Evolutionary conservation across 2,797 vertebrate genomes (phyloP).

Genomic region (Diplodus sargus): DNA sequence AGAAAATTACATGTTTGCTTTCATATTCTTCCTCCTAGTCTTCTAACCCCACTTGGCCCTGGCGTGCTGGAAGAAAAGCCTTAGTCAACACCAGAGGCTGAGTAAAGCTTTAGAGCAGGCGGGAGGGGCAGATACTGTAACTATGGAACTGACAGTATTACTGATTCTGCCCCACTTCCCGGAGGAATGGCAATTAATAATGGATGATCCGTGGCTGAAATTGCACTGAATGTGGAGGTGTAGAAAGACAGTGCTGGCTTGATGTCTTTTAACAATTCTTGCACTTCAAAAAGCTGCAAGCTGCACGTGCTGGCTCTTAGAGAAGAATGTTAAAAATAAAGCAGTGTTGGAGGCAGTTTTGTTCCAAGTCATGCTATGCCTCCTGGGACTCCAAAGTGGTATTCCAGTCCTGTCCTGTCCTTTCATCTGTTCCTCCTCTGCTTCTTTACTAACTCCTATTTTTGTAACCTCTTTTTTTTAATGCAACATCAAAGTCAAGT

Average conservation of each 20-base stretch:
- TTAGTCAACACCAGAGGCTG: slow-evolving; percentile 58
- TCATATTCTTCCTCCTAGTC: slow-evolving; percentile 13
- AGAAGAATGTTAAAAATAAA: slow-evolving; percentile 56
- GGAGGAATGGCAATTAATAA: slow-evolving; percentile 77
- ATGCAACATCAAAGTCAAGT: slow-evolving; percentile 8
- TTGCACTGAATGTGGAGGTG: slow-evolving; percentile 55
- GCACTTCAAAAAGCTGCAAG: slow-evolving; percentile 51
- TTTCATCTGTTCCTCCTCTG: slow-evolving; percentile 36
- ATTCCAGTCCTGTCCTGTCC: slow-evolving; percentile 45
- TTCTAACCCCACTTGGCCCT: slow-evolving; percentile 45
- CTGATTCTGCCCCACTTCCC: slow-evolving; percentile 65
- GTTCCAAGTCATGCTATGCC: slow-evolving; percentile 17
- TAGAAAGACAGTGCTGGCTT: slow-evolving; percentile 33
- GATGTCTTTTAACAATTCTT: slow-evolving; percentile 51
- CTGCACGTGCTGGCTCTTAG: slow-evolving; percentile 41
- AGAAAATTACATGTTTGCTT: slow-evolving; percentile 49
- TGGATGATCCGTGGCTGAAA: slow-evolving; percentile 73
- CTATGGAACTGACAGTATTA: slow-evolving; percentile 55
- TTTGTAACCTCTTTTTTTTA: slow-evolving; percentile 5
- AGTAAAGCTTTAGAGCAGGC: slow-evolving; percentile 41
- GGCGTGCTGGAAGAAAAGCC: slow-evolving; percentile 43
- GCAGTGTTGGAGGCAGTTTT: slow-evolving; percentile 35
- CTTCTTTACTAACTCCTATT: slow-evolving; percentile 25
- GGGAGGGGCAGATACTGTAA: slow-evolving; percentile 60
- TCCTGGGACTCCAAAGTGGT: slow-evolving; percentile 45